A percentile compares a stretch with the other conserved stretches of the same genome.
phyloP scores from a whole-genome alignment of 2,113 vertebrate genomes.

The Stigmatopora nigra region DNA sequence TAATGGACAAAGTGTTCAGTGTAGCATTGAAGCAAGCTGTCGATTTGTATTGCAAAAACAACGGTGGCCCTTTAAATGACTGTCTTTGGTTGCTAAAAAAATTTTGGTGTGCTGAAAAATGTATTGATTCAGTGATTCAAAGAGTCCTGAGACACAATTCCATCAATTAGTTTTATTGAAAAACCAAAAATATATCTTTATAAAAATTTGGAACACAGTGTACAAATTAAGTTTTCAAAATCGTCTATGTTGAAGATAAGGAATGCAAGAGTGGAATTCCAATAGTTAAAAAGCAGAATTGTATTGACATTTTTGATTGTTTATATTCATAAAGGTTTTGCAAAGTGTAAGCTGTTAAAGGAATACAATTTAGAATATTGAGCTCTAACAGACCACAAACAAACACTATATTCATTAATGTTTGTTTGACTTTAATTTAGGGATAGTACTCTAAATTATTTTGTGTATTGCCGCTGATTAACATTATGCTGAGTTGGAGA shows the following conservation, averaged over 20 bases:
- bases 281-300: background rate
- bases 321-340: background rate
- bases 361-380: background rate
- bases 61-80: slow-evolving; percentile 51
- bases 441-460: too few species aligned
- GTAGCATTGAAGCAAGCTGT: slow-evolving; percentile 48
- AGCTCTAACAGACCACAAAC: background rate
- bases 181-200: too few species aligned
- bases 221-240: too few species aligned
- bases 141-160: too few species aligned
- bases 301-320: background rate
- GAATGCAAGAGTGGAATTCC: background rate
- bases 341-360: background rate
- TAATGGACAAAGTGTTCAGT: slow-evolving; percentile 22
- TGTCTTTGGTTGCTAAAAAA: slow-evolving; percentile 33
- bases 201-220: too few species aligned
- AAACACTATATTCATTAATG: too few species aligned
- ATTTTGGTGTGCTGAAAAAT: too few species aligned
- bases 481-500: slow-evolving; percentile 35
- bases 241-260: background rate
- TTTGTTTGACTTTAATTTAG: background rate
- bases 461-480: slow-evolving; percentile 14
- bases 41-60: slow-evolving; percentile 44
- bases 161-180: too few species aligned
- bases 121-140: too few species aligned